Evolutionary conservation across 1,140 invertebrate species (phyloP).

Genomic region (Bombus difficillimus): DNA sequence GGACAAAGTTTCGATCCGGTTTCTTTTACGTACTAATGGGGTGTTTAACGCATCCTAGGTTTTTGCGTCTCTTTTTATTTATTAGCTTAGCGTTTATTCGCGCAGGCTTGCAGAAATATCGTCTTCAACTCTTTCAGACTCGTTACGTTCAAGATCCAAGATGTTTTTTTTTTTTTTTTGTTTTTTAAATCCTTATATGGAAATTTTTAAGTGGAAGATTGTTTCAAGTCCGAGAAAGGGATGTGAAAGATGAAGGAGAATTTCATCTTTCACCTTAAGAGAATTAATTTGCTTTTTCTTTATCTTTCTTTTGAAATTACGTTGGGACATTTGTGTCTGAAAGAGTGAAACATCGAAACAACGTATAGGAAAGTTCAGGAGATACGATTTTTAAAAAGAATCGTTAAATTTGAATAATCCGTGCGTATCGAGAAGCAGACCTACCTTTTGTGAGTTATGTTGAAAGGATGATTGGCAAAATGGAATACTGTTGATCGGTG

Average conservation of each 20-base stretch:
- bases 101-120: neutral
- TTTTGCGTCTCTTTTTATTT: neutral
- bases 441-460: slow-evolving; percentile 36
- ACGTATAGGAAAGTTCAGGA: too few species aligned
- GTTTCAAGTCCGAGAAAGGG: neutral
- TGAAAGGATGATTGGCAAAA: slow-evolving; percentile 36
- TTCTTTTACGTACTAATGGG: neutral
- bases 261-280: too few species aligned
- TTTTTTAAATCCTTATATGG: too few species aligned
- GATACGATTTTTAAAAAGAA: too few species aligned
- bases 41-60: neutral
- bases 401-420: neutral
- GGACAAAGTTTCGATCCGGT: neutral
- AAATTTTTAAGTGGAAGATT: neutral
- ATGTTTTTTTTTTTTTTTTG: neutral
- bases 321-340: neutral
- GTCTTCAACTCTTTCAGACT: neutral
- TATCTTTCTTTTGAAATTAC: neutral
- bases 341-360: neutral
- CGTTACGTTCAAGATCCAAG: too few species aligned
- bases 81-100: neutral
- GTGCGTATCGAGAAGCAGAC: slow-evolving; percentile 19
- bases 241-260: neutral
- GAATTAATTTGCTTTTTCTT: neutral
- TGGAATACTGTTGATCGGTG: slow-evolving; percentile 22